Base-by-base conservation (phyloP, 2,888 invertebrate species). In the Ommatoiulus sabulosus region DNA sequence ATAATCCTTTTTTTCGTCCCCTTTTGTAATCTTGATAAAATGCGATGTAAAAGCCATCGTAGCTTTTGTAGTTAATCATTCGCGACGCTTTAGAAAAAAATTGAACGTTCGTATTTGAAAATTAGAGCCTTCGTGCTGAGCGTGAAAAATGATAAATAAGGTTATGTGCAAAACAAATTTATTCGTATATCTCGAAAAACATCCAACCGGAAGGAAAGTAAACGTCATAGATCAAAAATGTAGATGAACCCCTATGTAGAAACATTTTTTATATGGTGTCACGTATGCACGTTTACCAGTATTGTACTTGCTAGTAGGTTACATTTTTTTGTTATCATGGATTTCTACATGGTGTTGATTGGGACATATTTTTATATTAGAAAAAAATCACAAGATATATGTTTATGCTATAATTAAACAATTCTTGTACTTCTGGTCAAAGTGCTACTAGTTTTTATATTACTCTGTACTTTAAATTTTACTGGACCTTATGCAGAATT, bases 61-160 rank as follows among this genome's bases (percentile, higher is more conserved):
- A 52, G 52, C 52, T 10, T 52, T 52, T 52, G 52, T 52, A 52
- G 52, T 52, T 52, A 52, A 52, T 52, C 52, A 52, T 10, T 10
- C 57, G 17, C 1, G 57, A 57, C n/a, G 1, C 10, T 1, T 4
- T 57, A 10, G 57, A 57, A 17, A n/a, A n/a, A 57, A 57, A 3
- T 57, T 15, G 1, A 17, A 57, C 52, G 57, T 17, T 57, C 17
- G 10, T 57, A 57, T 52, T 12, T 8, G 46, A 57, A 57, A 57
- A 57, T 57, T 57, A 57, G 57, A 4, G 57, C n/a, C 10, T 57
- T 17, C 17, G n/a, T 57, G 17, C 57, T 17, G 57, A 17, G 57
- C 57, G n/a, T 57, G 57, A 17, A 57, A 57, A 57, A 57, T 57
- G 57, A 57, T 57, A 57, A 57, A 57, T 57, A 57, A 57, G 15